phyloP scores from a whole-genome alignment of 1,140 invertebrate species.

The Nixonia krombeini region DNA sequence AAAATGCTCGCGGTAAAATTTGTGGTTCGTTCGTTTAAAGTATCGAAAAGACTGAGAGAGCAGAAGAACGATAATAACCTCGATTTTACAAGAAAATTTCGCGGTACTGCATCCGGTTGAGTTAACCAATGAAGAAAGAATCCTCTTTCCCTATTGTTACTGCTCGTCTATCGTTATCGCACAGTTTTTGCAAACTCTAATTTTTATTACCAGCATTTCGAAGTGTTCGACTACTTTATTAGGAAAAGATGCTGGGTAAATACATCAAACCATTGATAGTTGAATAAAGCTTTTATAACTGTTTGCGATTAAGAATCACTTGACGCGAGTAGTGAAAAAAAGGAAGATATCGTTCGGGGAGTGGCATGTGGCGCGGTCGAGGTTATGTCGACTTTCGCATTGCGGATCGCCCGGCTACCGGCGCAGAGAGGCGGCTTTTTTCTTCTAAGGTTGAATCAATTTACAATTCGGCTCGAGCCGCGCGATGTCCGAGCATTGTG shows the following conservation, averaged over 20 bases:
- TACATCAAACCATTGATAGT: neutral
- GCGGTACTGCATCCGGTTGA: neutral
- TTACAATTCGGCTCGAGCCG: neutral
- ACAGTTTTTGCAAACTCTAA: no score
- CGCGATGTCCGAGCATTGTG: neutral
- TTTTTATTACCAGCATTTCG: no score
- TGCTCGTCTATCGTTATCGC: neutral
- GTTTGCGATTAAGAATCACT: no score
- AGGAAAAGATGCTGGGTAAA: no score
- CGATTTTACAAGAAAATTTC: neutral
- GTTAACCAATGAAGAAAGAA: neutral
- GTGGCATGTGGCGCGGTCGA: slow-evolving; percentile 3
- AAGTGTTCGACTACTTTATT: no score
- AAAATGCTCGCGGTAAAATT: neutral
- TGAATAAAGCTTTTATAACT: no score
- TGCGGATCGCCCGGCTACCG: slow-evolving; percentile 6
- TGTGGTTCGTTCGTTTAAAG: neutral
- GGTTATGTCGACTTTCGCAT: slow-evolving; percentile 19
- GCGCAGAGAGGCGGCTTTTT: neutral
- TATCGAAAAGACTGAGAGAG: no score
- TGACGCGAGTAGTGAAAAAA: neutral
- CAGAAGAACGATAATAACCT: neutral
- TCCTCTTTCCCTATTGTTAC: neutral
- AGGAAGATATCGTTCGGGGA: neutral
- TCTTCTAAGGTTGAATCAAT: neutral